Evolutionary conservation across 2,888 invertebrate genomes (phyloP).

Genomic region (Monoplex corrugatus): DNA sequence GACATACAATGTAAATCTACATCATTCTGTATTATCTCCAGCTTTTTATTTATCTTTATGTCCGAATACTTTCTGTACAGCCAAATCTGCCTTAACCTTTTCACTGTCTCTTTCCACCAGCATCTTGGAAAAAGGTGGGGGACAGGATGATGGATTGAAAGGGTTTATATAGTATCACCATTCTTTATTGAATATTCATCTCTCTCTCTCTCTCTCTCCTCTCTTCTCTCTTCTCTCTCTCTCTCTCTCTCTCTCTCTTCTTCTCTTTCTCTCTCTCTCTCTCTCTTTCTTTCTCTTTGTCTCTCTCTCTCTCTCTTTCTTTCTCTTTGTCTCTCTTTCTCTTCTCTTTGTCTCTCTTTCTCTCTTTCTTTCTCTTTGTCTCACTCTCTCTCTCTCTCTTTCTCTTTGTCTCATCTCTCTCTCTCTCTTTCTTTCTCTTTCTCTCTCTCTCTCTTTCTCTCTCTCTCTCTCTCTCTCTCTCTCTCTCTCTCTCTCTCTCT

Average conservation of each 20-base stretch:
- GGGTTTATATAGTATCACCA: too few species aligned
- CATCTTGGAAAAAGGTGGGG: too few species aligned
- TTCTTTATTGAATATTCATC: background rate
- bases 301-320: background rate
- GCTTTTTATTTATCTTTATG: too few species aligned
- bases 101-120: too few species aligned
- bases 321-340: background rate
- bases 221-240: background rate
- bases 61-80: too few species aligned
- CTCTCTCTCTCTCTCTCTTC: background rate
- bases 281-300: background rate
- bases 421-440: background rate
- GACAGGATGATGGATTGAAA: too few species aligned
- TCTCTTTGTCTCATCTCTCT: background rate
- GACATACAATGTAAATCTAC: too few species aligned
- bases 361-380: conserved; percentile 30
- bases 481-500: conserved; percentile 40
- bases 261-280: background rate
- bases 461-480: conserved; percentile 21
- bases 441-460: background rate
- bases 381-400: background rate
- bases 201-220: background rate
- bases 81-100: too few species aligned
- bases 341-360: background rate
- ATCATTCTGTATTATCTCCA: too few species aligned